A percentile compares a stretch with the other conserved stretches of the same genome.
phyloP scores from a whole-genome alignment of 2,797 vertebrate genomes.

The Sebastes dallii region DNA sequence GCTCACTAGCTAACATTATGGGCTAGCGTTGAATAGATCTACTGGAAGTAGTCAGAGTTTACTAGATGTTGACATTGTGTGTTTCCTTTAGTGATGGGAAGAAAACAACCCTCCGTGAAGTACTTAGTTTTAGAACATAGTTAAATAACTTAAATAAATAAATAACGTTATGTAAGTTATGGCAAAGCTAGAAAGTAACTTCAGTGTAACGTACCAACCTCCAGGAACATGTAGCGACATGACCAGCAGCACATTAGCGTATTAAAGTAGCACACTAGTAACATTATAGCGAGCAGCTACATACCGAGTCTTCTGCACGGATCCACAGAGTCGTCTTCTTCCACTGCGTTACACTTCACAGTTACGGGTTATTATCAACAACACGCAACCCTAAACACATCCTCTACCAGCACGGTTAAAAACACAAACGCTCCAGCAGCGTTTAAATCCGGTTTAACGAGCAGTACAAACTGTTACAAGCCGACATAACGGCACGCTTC shows the following conservation, averaged over 20 bases:
- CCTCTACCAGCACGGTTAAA: not conserved
- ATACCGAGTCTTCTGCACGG: constrained; percentile 48
- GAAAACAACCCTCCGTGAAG: fast-evolving
- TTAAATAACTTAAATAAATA: not conserved
- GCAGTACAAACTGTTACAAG: constrained; percentile 47
- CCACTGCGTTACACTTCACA: constrained; percentile 35
- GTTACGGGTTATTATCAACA: not conserved
- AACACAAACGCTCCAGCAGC: not conserved
- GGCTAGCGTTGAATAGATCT: not conserved
- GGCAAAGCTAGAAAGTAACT: not conserved
- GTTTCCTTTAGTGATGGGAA: too few species aligned
- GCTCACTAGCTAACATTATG: not conserved
- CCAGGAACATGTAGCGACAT: fast-evolving
- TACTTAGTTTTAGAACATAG: not conserved
- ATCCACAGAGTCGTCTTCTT: constrained; percentile 40
- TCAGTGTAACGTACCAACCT: not conserved
- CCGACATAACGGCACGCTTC: constrained; percentile 51
- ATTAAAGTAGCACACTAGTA: too few species aligned
- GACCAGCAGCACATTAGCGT: not conserved
- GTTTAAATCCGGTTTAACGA: constrained; percentile 50
- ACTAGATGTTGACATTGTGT: fast-evolving
- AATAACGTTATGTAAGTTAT: not conserved
- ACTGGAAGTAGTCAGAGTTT: not conserved
- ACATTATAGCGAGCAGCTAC: not conserved
- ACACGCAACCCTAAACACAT: not conserved